These are phyloP conservation scores for Cranoglanis bouderius DNA, from an alignment of 2,113 vertebrate species.

Conservation along the genomic window DNA sequence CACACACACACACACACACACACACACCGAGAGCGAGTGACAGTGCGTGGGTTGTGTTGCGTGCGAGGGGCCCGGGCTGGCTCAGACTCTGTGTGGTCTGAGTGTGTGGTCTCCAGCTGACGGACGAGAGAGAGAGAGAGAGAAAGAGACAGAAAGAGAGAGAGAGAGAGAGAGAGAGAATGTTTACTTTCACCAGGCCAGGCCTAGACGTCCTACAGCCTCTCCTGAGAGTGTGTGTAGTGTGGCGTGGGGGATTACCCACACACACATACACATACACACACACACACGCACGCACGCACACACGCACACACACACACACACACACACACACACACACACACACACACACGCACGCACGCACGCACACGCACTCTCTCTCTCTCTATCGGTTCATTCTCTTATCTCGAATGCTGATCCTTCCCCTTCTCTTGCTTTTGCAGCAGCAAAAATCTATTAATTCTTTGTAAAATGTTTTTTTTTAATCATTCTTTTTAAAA, in stretches of 20 bases:
- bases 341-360: background rate
- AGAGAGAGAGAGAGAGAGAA: slow-evolving; percentile 31
- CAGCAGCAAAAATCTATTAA: background rate
- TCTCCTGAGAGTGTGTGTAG: slow-evolving; percentile 44
- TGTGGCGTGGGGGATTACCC: slow-evolving; percentile 7
- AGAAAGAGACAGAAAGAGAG: slow-evolving; percentile 12
- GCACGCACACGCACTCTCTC: no score
- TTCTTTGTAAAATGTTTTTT: background rate
- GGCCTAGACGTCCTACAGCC: slow-evolving; percentile 53
- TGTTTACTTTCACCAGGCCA: slow-evolving; percentile 53
- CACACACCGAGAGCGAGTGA: slow-evolving; percentile 36
- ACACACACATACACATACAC: slow-evolving; percentile 29
- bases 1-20: slow-evolving; percentile 27
- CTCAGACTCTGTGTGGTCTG: slow-evolving; percentile 59
- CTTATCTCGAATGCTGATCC: background rate
- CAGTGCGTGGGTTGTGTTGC: slow-evolving; percentile 52
- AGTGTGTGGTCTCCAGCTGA: slow-evolving; percentile 62
- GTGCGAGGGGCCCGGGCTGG: slow-evolving; percentile 54
- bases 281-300: background rate
- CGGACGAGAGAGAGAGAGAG: slow-evolving; percentile 34
- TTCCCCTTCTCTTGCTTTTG: background rate
- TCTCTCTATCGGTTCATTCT: background rate
- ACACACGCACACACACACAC: no score
- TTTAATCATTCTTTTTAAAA: background rate
- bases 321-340: slow-evolving; percentile 28